phyloP scores from a whole-genome alignment of 1,140 invertebrate species.

The Aphelinus atriplicis region DNA sequence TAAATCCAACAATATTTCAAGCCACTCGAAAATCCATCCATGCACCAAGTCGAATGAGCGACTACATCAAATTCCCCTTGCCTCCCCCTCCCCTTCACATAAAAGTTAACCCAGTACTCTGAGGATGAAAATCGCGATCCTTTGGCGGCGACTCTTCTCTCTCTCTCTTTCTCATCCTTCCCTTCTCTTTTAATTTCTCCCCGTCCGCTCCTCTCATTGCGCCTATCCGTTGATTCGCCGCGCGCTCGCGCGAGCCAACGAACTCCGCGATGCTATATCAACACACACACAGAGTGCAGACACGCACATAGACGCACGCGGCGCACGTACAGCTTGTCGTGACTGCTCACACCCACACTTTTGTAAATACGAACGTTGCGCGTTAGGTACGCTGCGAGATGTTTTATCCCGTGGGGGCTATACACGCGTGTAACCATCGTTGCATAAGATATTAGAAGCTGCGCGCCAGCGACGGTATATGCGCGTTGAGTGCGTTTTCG shows the following conservation, averaged over 20 bases:
- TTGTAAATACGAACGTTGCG: conserved; percentile 22
- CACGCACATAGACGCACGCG: conserved; percentile 18
- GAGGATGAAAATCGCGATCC: no score
- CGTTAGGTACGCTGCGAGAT: conserved; percentile 3
- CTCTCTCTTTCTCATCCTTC: conserved; percentile 33
- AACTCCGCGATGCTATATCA: no score
- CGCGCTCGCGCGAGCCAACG: background rate
- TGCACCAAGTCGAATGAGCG: no score
- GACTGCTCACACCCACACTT: conserved; percentile 42
- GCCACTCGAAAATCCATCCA: no score
- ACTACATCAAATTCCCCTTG: conserved; percentile 6
- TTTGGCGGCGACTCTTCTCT: background rate
- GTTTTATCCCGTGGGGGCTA: background rate
- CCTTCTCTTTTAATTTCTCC: conserved; percentile 17
- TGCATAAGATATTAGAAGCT: conserved; percentile 39
- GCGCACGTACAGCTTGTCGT: background rate
- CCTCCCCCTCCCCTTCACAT: conserved; percentile 22
- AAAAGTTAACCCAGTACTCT: no score
- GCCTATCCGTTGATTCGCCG: conserved; percentile 16
- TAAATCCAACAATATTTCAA: no score
- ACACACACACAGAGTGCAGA: conserved; percentile 37
- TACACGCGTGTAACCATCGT: conserved; percentile 11
- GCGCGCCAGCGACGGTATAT: background rate
- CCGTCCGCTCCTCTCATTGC: background rate
- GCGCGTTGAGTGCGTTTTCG: no score